phyloP scores from a whole-genome alignment of 2,888 invertebrate genomes.

The Noctua janthe region DNA sequence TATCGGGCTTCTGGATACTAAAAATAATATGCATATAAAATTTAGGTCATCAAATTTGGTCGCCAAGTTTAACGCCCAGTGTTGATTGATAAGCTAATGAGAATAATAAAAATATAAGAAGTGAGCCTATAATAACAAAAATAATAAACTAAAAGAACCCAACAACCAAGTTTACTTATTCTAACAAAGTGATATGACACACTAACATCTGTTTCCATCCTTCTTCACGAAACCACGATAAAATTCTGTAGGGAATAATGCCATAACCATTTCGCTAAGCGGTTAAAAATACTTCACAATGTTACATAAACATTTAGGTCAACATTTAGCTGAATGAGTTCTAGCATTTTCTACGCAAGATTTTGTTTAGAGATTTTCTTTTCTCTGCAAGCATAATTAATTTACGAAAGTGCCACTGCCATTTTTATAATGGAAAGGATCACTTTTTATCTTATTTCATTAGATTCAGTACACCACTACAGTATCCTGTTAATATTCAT shows the following conservation, averaged over 20 bases:
- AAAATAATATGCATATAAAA: conserved; percentile 12
- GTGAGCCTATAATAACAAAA: background rate
- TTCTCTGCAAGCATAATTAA: conserved; percentile 52
- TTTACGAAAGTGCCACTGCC: conserved; percentile 48
- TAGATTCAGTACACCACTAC: conserved; percentile 65
- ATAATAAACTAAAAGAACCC: background rate
- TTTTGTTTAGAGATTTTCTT: conserved; percentile 48
- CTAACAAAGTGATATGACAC: background rate
- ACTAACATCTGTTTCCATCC: background rate
- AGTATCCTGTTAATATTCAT: conserved; percentile 77
- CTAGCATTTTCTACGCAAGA: conserved; percentile 43
- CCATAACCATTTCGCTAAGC: conserved; percentile 49
- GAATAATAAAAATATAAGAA: background rate
- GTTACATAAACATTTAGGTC: conserved; percentile 38
- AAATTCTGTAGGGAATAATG: conserved; percentile 34
- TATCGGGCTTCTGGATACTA: background rate
- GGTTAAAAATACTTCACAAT: conserved; percentile 40
- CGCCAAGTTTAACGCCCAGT: background rate
- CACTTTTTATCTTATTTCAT: conserved; percentile 65
- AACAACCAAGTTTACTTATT: background rate
- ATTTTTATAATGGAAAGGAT: conserved; percentile 56
- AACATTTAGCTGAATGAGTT: conserved; percentile 43
- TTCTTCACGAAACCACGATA: conserved; percentile 15
- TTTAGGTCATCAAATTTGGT: background rate
- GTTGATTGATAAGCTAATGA: background rate